These are phyloP conservation scores for Bombus impatiens DNA, from an alignment of 1,140 invertebrate genomes.

Conservation along the genomic window DNA sequence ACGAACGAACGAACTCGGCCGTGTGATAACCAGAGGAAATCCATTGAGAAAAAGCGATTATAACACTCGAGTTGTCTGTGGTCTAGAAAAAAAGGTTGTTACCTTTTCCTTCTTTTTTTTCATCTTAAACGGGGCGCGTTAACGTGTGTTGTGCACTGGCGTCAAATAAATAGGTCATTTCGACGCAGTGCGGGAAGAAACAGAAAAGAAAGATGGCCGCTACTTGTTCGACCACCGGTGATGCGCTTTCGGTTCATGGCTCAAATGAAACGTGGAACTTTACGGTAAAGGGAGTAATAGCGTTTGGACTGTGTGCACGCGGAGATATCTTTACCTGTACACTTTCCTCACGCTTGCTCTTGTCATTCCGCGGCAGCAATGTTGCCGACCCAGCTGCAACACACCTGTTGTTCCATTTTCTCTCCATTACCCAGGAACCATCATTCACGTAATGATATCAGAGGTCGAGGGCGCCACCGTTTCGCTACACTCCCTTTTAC, in stretches of 20 bases:
- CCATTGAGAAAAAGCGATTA: conserved; percentile 30
- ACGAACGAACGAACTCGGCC: not conserved
- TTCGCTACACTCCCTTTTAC: not conserved
- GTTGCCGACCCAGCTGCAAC: conserved; percentile 1
- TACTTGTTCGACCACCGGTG: not conserved
- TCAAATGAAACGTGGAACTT: conserved; percentile 21
- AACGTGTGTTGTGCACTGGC: not conserved
- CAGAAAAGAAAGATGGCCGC: not conserved
- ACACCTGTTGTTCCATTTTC: conserved; percentile 63
- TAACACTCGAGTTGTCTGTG: conserved; percentile 2
- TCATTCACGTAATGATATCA: conserved; percentile 59
- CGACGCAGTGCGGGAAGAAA: not conserved
- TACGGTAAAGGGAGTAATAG: conserved; percentile 12
- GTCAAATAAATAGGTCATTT: conserved; percentile 7
- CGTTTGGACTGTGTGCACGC: not conserved
- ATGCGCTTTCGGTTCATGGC: not conserved
- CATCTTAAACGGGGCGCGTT: not conserved
- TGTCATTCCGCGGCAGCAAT: not conserved
- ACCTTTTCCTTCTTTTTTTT: not conserved
- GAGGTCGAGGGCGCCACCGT: not conserved
- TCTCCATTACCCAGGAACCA: conserved; percentile 51
- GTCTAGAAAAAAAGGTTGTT: not conserved
- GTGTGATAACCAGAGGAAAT: conserved; percentile 14
- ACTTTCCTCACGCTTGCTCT: conserved; percentile 36
- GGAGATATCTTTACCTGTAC: not conserved